These are phyloP conservation scores for Ephydatia muelleri DNA, from an alignment of 37 sponge, comb jelly and placozoan genomes.

Conservation along the genomic window DNA sequence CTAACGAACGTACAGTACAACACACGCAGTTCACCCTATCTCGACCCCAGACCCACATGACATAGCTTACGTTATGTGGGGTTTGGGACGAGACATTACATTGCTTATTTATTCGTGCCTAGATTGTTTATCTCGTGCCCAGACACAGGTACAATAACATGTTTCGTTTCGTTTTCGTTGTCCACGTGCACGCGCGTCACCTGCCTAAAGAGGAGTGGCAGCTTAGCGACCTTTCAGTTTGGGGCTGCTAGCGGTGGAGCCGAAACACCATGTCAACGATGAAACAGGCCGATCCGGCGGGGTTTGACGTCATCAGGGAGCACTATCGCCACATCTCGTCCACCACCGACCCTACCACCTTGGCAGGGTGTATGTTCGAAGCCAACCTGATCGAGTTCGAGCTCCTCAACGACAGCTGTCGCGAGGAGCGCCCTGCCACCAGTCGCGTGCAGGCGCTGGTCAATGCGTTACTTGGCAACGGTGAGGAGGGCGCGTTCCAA, in stretches of 20 bases:
- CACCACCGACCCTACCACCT: background rate
- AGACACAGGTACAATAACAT: no score
- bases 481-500: background rate
- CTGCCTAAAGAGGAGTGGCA: no score
- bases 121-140: no score
- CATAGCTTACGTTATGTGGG: no score
- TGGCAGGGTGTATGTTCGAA: background rate
- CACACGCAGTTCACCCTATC: no score
- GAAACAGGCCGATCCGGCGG: background rate
- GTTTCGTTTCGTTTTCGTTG: no score
- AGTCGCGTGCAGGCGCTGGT: background rate
- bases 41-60: no score
- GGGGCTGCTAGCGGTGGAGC: background rate
- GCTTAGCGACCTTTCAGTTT: no score
- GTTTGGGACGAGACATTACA: no score
- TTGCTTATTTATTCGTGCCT: no score
- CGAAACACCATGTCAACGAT: background rate
- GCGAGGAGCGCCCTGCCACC: background rate
- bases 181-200: no score
- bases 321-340: background rate
- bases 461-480: background rate
- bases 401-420: background rate
- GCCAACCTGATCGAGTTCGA: background rate
- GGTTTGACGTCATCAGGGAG: background rate
- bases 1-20: no score